Base-by-base conservation (phyloP, 2,797 vertebrate species). In the Epinephelus awoara region DNA sequence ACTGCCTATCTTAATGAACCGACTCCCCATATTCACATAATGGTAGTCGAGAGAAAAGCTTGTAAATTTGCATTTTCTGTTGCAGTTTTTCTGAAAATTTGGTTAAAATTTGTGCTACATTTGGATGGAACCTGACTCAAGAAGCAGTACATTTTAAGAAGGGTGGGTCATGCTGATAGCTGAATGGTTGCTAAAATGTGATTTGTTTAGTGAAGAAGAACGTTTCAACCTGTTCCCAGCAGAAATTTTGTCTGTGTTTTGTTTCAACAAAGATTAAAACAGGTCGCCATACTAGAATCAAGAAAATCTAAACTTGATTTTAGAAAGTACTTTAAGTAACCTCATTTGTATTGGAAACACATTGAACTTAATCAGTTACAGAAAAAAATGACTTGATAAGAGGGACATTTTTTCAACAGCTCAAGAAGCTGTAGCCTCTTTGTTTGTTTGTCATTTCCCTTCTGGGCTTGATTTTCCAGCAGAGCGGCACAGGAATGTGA, bases 401-500 rank as follows among this genome's bases (percentile, higher is more conserved):
- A 55, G 6, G n/a, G 34, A 44, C 21, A 25, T 62, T 15, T 42
- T 42, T 73, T 23, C 62, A 14, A 1, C 34, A 52, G 46, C 51
- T 29, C 19, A 34, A 62, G 67, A 67, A 23, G 70, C 79, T 63
- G 56, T 63, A 56, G 67, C 54, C 38, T 46, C 44, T 49, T 1
- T 9, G 19, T 69, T 66, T 68, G 84, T 77, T 78, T 81, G 67
- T 78, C 55, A 4, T 78, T 80, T 27, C 67, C 65, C 6, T 15
- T 65, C 75, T 72, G 78, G 80, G 56, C 67, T 79, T 58, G 51
- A 82, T 84, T 87, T 78, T 58, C 44, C 58, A 59, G 58, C 67
- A 44, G 47, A 72, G n/a, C 5, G 34, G 51, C 1, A 13, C 25
- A 63, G 72, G 75, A 86, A 86, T 81, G 67, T 76, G 75, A 79